phyloP scores from a whole-genome alignment of 2,113 vertebrate genomes.

The Morone chrysops region DNA sequence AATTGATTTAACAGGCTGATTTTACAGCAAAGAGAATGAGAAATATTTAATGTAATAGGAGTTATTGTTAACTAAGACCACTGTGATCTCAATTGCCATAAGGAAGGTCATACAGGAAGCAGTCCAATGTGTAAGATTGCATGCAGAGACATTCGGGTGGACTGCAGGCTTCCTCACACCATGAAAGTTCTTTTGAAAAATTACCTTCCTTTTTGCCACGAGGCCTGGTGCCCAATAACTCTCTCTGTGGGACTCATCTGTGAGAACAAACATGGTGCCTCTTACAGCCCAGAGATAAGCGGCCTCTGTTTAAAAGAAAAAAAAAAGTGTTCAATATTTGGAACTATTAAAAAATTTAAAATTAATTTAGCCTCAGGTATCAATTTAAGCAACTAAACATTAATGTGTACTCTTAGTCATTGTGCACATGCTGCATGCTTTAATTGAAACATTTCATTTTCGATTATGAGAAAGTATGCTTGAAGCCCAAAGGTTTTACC shows the following conservation, averaged over 20 bases:
- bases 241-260: conserved; percentile 44
- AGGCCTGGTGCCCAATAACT: conserved; percentile 27
- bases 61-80: conserved; percentile 17
- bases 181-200: conserved; percentile 32
- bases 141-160: conserved; percentile 21
- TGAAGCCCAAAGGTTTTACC: conserved; percentile 13
- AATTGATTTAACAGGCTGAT: conserved; percentile 23
- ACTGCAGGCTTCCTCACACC: conserved; percentile 29
- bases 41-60: neutral
- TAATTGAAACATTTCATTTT: conserved; percentile 39
- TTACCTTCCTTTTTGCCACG: conserved; percentile 13
- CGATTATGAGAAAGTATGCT: conserved; percentile 22
- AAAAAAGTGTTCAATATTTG: conserved; percentile 16
- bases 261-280: conserved; percentile 41
- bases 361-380: conserved; percentile 47
- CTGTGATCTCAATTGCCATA: neutral
- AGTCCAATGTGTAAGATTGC: neutral
- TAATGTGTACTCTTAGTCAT: conserved; percentile 41
- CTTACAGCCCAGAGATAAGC: conserved; percentile 27
- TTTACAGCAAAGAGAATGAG: conserved; percentile 9
- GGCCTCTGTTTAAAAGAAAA: conserved; percentile 3
- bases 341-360: conserved; percentile 30
- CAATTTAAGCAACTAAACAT: conserved; percentile 50
- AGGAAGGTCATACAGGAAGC: conserved; percentile 29
- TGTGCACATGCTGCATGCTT: conserved; percentile 36